Evolutionary conservation across 2,113 vertebrate genomes (phyloP), one percentile per base, ranked within the genome.

Genomic region (Ascaphus truei): DNA sequence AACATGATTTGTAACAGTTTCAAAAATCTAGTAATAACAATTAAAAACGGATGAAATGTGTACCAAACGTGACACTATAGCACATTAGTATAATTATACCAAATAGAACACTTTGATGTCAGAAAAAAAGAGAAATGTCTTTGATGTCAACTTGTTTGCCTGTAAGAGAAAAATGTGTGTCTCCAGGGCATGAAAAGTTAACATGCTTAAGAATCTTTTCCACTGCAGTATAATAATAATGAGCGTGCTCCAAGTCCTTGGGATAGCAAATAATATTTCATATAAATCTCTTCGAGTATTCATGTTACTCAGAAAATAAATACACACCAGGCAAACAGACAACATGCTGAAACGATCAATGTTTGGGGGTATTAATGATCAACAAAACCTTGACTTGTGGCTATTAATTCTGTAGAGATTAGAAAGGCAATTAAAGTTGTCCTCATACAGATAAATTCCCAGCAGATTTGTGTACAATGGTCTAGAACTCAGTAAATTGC

Each of bases 361-460:
- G 59, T 37, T 61, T 62, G 23, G 3, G 25, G 50, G 45, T 69
- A 69, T 69, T 69, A 60, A 69, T 69, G 55, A 69, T 60, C 43
- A 59, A 50, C 66, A 69, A 69, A 69, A 60, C 43, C 66, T 51
- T 69, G 45, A 51, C 56, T 60, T 60, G 45, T 60, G 33, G 33
- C 31, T 18, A 60, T 69, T 60, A 60, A 69, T 69, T 60, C 20
- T 16, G n/a, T 25, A 47, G 53, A 68, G 65, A 59, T 69, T 69
- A 69, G 55, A 51, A 69, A 69, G 56, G 55, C 66, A 69, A 69
- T 60, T 69, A 69, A 51, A 69, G 51, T 48, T 37, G 48, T 59
- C 45, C 55, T 55, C 12, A 41, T 51, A 26, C 45, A 51, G 43
- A 60, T 60, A 60, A 51, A 69, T 59, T 59, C 65, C 65, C 55